Percentiles rank a stretch among this genome's conserved stretches.
Conservation (phyloP, 2,797 vertebrate genomes). For the Sylvia borin region DNA sequence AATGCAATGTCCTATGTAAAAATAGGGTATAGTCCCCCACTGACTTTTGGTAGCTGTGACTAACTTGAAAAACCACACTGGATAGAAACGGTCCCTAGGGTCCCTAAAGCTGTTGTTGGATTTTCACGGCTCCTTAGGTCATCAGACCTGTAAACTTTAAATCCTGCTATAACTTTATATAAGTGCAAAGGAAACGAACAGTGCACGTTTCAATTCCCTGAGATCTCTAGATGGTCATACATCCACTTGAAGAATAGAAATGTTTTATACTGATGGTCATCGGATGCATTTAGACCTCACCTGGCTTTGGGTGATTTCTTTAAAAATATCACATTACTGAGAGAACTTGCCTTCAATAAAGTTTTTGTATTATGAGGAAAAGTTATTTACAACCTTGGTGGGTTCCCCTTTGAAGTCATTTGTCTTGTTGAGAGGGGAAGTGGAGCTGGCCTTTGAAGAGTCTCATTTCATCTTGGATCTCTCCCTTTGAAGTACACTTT, state of each 20-base stretch:
- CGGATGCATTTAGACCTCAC: conserved; percentile 27
- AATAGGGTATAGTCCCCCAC: neutral
- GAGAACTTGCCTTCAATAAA: conserved; percentile 53
- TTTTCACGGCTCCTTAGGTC: neutral
- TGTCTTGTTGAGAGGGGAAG: conserved; percentile 66
- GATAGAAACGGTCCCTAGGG: neutral
- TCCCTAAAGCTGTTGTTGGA: neutral
- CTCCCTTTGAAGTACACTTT: conserved; percentile 67
- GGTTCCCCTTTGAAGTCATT: conserved; percentile 67
- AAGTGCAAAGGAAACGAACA: neutral
- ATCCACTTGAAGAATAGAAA: neutral
- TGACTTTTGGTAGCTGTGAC: neutral
- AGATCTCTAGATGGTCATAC: neutral
- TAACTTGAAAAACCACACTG: neutral
- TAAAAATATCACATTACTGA: conserved; percentile 53
- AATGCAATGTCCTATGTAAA: neutral
- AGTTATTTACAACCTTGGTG: conserved; percentile 70
- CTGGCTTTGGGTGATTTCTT: conserved; percentile 45
- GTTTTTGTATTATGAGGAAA: conserved; percentile 48
- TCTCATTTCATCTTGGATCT: conserved; percentile 64
- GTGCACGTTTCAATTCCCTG: neutral
- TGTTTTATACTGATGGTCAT: neutral
- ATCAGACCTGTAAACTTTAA: neutral
- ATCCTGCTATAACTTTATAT: neutral
- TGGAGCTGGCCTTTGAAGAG: conserved; percentile 66